phyloP scores from a whole-genome alignment of 2,888 invertebrate genomes.

The Sesamia inferens region DNA sequence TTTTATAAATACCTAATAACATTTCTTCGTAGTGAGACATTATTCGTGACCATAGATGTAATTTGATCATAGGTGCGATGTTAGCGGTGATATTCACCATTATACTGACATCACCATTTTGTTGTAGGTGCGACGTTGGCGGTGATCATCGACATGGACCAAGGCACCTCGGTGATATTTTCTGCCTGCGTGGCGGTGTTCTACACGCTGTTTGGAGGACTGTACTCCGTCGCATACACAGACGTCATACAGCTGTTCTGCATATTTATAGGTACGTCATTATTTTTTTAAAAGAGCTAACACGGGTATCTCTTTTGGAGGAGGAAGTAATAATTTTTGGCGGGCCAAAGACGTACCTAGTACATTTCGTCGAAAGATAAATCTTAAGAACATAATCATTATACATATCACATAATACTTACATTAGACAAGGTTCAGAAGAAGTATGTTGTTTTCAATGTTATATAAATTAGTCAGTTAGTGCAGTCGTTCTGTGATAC shows the following conservation, averaged over 20 bases:
- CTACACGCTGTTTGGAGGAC: constrained; percentile 99
- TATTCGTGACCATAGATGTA: no score
- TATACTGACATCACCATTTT: not conserved
- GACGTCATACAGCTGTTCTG: constrained; percentile 99
- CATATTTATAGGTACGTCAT: constrained; percentile 93
- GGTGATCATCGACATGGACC: constrained; percentile 99
- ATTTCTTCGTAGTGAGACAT: no score
- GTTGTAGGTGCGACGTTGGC: constrained; percentile 96
- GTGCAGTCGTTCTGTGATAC: no score
- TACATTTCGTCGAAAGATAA: not conserved
- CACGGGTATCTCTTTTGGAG: not conserved
- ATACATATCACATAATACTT: no score
- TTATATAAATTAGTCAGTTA: no score
- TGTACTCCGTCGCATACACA: constrained; percentile 99
- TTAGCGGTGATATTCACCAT: not conserved
- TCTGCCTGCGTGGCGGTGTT: constrained; percentile 99
- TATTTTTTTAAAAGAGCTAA: not conserved
- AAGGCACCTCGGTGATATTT: constrained; percentile 97
- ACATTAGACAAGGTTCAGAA: not conserved
- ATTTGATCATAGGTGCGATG: no score
- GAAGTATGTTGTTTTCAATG: no score
- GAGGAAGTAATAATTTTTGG: not conserved
- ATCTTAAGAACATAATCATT: not conserved
- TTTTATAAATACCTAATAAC: not conserved
- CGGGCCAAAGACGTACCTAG: not conserved